Base-by-base conservation (phyloP, 1,140 invertebrate genomes). In the Coenobita brevimanus region DNA sequence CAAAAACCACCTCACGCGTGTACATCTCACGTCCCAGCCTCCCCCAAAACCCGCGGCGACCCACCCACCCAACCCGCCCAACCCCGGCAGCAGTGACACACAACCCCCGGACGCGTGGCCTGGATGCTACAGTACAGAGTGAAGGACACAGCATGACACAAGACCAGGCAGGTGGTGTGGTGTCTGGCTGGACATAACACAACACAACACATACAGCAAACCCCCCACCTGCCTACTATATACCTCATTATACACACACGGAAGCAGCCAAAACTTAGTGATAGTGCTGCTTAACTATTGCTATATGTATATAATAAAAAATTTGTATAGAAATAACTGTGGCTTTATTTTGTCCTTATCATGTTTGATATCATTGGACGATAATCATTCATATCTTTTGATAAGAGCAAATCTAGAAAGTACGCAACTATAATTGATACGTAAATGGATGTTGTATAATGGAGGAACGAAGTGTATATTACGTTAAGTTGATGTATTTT, bases 1-100 rank as follows among this genome's bases (percentile, higher is more conserved):
- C 54, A 99, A 99, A 93, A 92, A 95, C 3, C 90, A 90, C 84
- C 36, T 87, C 57, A 30, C 84, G 38, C 75, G 84, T 15, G 76
- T 87, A n/a, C 84, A 87, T 43, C 54, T 87, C 38, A 43, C 60
- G 30, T 21, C 71, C 33, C 30, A 50, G 15, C 36, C 62, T 21
- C 21, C 30, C 60, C 33, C 43, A 46, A 21, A 38, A 43, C 21
- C 15, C 17, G 27, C 62, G 69, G 81, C 24, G 36, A 10, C 36
- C n/a, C n/a, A 62, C 62, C n/a, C 21, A 17, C 60, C 33, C 43
- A 46, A 21, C n/a, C n/a, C 21, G 3, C 17, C 10, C 62, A 82
- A 64, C 24, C 30, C 1, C 36, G 3, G 24, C 73, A 43, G 33
- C 46, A 76, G 73, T 24, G 41, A 38, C 46, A 50, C 46, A 50